Base-by-base conservation (phyloP, 2,797 vertebrate genomes). In the Emys orbicularis region DNA sequence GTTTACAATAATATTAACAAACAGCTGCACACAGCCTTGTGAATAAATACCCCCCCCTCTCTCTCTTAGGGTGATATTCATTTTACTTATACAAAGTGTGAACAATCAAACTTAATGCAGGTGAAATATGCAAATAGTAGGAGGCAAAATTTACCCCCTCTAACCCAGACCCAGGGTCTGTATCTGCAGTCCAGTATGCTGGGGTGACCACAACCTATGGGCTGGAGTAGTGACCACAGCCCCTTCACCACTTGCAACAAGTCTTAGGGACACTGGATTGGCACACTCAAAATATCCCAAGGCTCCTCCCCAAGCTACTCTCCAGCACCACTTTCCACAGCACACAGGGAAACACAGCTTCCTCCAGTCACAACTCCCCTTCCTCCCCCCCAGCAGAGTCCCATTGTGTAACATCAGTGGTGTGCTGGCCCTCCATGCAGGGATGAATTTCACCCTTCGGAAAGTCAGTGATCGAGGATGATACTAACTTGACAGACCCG, bases 191-290 rank as follows among this genome's bases (percentile, higher is more conserved):
- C 3, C 4, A 0, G 11, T 25, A 31, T 37, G 13, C 61, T 94
- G 72, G 53, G 85, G 84, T 10, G 6, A 12, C 88, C 0, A 0
- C 77, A 54, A 27, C 21, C 77, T 1, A 1, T 0, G 0, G 21
- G 23, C 12, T 15, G 12, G 12, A 23, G 68, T 44, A 74, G 37
- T 12, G 27, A 49, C 74, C 47, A 77, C 37, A 23, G 37, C 68
- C 21, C 41, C 27, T 76, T 77, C 12, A 12, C 74, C 74, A 29
- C 8, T 49, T 49, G 44, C 41, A 29, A 49, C 27, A 77, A 31
- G 8, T 10, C 16, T 29, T 54, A 72, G 68, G 21, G 37, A 6
- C 47, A 79, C 47, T n/a, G 57, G n/a, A 76, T 3, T 53, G 56
- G 16, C 59, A 68, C 37, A 90, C 29, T 41, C 76, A 80, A 37